Evolutionary conservation across 2,797 vertebrate species (phyloP).

Genomic region (Amblyraja radiata): DNA sequence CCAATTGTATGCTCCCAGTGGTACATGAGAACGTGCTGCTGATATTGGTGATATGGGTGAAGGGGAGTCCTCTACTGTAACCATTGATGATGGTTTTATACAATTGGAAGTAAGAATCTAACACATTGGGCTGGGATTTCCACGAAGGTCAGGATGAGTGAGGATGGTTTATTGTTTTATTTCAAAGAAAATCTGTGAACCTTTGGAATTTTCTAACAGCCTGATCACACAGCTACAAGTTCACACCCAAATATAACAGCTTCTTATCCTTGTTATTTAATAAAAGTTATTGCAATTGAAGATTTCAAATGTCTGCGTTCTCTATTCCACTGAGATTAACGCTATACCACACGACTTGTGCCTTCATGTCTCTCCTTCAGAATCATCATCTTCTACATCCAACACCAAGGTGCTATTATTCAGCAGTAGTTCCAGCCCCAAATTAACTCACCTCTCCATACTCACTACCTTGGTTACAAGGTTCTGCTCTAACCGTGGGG

Average conservation of each 20-base stretch:
- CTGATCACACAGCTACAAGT: neutral
- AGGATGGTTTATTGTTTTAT: neutral
- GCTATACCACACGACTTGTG: neutral
- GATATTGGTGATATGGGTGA: neutral
- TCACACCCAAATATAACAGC: neutral
- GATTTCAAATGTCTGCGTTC: neutral
- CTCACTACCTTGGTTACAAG: neutral
- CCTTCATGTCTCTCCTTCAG: neutral
- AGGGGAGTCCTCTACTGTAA: neutral
- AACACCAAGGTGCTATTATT: neutral
- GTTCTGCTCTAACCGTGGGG: no score
- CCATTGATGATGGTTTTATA: neutral
- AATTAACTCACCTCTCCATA: neutral
- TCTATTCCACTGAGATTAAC: neutral
- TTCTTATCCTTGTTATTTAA: neutral
- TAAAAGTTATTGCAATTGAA: neutral
- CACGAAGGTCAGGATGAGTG: neutral
- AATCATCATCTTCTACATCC: neutral
- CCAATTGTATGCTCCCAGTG: no score
- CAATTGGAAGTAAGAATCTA: neutral
- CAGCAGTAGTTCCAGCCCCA: neutral
- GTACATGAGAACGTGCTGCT: no score
- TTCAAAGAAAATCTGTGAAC: neutral
- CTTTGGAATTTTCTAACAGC: neutral
- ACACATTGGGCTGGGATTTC: neutral